These are phyloP conservation scores for Netelia fuscicornis DNA, from an alignment of 2,888 invertebrate species.

Conservation along the genomic window DNA sequence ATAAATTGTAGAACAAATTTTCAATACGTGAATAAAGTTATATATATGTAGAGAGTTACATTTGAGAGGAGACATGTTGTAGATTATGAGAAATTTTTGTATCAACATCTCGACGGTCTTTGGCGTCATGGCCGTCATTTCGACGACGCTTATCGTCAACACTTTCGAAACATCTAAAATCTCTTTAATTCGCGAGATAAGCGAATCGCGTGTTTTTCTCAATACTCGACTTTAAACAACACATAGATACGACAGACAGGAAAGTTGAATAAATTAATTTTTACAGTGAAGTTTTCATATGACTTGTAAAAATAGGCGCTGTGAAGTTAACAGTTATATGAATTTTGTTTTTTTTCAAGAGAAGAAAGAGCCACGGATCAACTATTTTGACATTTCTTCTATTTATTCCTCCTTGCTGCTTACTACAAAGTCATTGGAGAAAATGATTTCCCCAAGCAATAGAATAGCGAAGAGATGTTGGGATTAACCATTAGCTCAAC, in stretches of 20 bases:
- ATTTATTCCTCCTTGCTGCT: constrained; percentile 1
- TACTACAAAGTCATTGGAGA: constrained; percentile 2
- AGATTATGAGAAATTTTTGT: neutral
- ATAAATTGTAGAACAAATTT: neutral
- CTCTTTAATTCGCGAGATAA: neutral
- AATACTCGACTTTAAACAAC: neutral
- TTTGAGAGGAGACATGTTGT: neutral
- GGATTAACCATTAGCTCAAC: constrained; percentile 19
- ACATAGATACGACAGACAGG: neutral
- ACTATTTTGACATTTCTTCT: constrained; percentile 2
- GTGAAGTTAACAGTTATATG: neutral
- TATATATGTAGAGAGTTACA: neutral
- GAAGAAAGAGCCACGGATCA: neutral
- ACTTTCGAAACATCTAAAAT: neutral
- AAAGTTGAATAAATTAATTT: neutral
- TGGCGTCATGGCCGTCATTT: neutral
- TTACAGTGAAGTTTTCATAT: neutral
- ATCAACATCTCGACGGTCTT: neutral
- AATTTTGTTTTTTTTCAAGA: neutral
- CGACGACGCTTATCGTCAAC: neutral
- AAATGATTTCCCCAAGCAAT: constrained; percentile 6
- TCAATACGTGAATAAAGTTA: neutral
- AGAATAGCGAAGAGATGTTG: constrained; percentile 27
- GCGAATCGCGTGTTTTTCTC: neutral
- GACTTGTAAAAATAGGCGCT: neutral